These are phyloP conservation scores for Azorinus chamasolen DNA, from an alignment of 2,888 invertebrate genomes.

Conservation along the genomic window DNA sequence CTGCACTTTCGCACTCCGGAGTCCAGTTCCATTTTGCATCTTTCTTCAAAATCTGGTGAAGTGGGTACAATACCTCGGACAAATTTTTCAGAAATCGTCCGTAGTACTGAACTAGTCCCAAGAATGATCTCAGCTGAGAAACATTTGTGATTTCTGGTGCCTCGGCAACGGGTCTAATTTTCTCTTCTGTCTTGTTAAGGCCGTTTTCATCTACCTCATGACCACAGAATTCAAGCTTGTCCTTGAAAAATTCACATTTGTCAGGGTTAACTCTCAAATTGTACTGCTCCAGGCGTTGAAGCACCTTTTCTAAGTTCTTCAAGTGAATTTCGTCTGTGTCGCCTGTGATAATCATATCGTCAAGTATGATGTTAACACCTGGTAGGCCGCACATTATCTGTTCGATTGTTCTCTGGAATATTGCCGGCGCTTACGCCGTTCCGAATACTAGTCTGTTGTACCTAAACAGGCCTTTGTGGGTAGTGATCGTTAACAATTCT, in stretches of 20 bases:
- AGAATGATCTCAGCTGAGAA: constrained; percentile 25
- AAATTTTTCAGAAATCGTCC: constrained; percentile 36
- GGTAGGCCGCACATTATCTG: constrained; percentile 65
- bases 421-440: constrained; percentile 63
- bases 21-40: constrained; percentile 38
- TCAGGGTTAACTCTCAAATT: constrained; percentile 30
- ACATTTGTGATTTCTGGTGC: constrained; percentile 37
- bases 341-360: constrained; percentile 50
- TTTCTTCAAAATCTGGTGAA: constrained; percentile 34
- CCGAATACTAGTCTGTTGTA: constrained; percentile 70
- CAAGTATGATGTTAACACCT: constrained; percentile 30
- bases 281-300: constrained; percentile 28
- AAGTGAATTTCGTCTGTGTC: constrained; percentile 32
- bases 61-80: constrained; percentile 29
- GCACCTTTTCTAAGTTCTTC: constrained; percentile 28
- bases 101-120: constrained; percentile 51
- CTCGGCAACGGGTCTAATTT: constrained; percentile 37
- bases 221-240: constrained; percentile 43
- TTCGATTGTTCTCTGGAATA: constrained; percentile 70
- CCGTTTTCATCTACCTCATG: constrained; percentile 42
- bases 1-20: constrained; percentile 30
- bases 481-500: constrained; percentile 60
- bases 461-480: constrained; percentile 66
- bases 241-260: constrained; percentile 51
- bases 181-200: constrained; percentile 44